Evolutionary conservation across 2,888 invertebrate genomes (phyloP).

Genomic region (Clanis bilineata): DNA sequence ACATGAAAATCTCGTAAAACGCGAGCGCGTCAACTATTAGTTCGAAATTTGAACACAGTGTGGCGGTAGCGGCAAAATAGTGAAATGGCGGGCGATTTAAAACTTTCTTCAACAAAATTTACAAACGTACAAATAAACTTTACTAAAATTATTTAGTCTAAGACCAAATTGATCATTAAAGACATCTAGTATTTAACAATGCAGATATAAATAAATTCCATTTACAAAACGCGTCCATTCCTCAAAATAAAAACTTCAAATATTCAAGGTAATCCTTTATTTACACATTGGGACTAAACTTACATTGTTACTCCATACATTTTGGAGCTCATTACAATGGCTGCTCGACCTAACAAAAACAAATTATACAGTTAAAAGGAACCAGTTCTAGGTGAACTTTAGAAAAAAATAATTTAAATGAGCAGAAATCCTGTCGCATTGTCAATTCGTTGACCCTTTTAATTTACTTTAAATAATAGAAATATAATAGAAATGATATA

Average conservation of each 20-base stretch:
- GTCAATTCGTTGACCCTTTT: not conserved
- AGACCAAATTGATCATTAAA: no score
- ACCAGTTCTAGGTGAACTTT: not conserved
- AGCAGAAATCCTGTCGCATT: not conserved
- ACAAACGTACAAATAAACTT: no score
- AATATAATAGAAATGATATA: not conserved
- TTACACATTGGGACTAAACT: conserved; percentile 55
- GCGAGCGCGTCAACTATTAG: conserved; percentile 46
- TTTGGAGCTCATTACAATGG: conserved; percentile 16
- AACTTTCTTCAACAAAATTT: no score
- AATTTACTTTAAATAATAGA: not conserved
- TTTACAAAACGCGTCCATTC: conserved; percentile 14
- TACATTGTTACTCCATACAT: conserved; percentile 42
- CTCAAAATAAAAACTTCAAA: conserved; percentile 29
- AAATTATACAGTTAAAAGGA: conserved; percentile 12
- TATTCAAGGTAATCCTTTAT: conserved; percentile 52
- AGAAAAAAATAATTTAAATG: not conserved
- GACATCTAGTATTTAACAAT: no score
- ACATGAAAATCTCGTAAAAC: conserved; percentile 35
- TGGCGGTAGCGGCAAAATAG: conserved; percentile 39
- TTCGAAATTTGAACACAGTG: conserved; percentile 46
- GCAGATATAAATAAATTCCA: not conserved
- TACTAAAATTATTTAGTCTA: no score
- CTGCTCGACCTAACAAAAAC: not conserved
- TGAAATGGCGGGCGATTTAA: conserved; percentile 62